Evolutionary conservation across 2,888 invertebrate genomes (phyloP), one percentile per base, ranked within the genome.

Genomic region (Eupithecia vulgata): DNA sequence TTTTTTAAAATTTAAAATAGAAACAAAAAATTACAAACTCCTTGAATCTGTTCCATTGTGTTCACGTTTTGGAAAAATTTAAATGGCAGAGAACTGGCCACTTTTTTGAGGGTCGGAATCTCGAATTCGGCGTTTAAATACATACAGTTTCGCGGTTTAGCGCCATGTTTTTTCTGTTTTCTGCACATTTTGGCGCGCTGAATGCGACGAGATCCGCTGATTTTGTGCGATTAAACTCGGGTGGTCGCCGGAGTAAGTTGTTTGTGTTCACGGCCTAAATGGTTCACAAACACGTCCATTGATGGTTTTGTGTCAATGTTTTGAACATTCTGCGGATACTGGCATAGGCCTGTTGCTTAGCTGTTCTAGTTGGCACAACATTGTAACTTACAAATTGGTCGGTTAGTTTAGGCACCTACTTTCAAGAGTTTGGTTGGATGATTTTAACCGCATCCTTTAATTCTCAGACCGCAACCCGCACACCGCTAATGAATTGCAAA

Each of bases 91-190:
- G 86, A 84, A 86, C 87, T 90, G 89, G 87, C 86, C 85, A 88
- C 86, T 92, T 94, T 93, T 94, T 93, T 90, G 85, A 87, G 87
- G 85, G 76, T 83, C 86, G 90, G 89, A 89, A 92, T 93, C 89
- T 90, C 87, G 89, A 85, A 87, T 91, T 92, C 91, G 92, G 94
- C 94, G 94, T 94, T 94, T 93, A 93, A 94, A 93, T 93, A 94
- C 94, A 94, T 92, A 92, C 90, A 85, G 90, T 88, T 91, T 94
- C 93, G 92, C 93, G 91, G 93, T 90, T 94, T 93, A 94, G 94
- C 94, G 94, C 94, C 94, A 93, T 94, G 93, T 94, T 94, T 94
- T 93, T 93, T 93, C 92, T 89, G 90, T 93, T 94, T 93, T 93
- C 92, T 91, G 90, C 88, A 89, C 92, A 92, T 93, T 93, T 92